phyloP scores from a whole-genome alignment of 2,797 vertebrate species.

The Malurus splendens region DNA sequence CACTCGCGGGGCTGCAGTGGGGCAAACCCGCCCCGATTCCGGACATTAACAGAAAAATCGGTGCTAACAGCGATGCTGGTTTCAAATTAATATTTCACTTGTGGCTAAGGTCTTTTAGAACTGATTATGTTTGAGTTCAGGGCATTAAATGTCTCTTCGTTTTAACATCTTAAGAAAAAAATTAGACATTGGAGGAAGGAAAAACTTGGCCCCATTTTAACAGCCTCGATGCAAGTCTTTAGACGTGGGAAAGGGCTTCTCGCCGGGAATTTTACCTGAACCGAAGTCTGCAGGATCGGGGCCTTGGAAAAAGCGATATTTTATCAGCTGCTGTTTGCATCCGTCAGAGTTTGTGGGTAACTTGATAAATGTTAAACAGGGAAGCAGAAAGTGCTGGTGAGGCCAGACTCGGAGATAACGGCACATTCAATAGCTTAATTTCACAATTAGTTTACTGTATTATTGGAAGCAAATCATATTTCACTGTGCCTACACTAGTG shows the following conservation, averaged over 20 bases:
- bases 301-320: neutral
- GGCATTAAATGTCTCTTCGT: neutral
- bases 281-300: neutral
- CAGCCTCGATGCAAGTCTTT: neutral
- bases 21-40: neutral
- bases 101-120: neutral
- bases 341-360: slow-evolving; percentile 31
- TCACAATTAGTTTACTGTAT: slow-evolving; percentile 68
- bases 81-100: neutral
- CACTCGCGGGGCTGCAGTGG: neutral
- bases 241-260: neutral
- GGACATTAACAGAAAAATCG: neutral
- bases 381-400: slow-evolving; percentile 35
- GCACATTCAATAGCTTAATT: slow-evolving; percentile 52
- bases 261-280: neutral
- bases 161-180: neutral
- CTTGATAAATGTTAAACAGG: slow-evolving; percentile 43
- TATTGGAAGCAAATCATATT: slow-evolving; percentile 73
- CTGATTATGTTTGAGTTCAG: neutral
- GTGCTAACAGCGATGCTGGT: neutral
- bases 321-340: slow-evolving; percentile 4
- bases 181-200: neutral
- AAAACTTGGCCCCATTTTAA: neutral
- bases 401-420: slow-evolving; percentile 46
- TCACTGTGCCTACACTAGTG: slow-evolving; percentile 65